Base-by-base conservation (phyloP, 2,888 invertebrate genomes). In the Pachydiplax longipennis region DNA sequence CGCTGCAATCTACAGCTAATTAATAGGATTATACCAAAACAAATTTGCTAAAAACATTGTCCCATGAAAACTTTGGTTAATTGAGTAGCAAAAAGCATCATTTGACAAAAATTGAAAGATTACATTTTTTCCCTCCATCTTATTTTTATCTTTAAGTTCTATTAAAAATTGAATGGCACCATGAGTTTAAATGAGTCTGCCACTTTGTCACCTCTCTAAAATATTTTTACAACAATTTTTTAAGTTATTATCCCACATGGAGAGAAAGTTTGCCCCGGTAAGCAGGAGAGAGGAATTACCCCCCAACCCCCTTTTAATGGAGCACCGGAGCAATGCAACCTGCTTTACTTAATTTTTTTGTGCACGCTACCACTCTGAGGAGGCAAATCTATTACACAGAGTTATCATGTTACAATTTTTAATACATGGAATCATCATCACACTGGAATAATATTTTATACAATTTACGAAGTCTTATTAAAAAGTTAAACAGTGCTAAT, bases 361-460 rank as follows among this genome's bases (percentile, higher is more conserved):
- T 87, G 87, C 87, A 87, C 37, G 87, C 87, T 87, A 87, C 91
- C 87, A 90, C 91, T 90, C 80, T 90, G 90, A 91, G 91, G 91
- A 91, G 91, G 91, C 91, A 91, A 91, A 91, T 91, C 92, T 92
- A 92, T 91, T 65, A 92, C 91, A 91, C 91, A 91, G 87, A 91
- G 91, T 83, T 90, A 91, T 92, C 91, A 91, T 91, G 91, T 91
- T 92, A 92, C 90, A 91, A 91, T 87, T 91, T 91, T 90, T 90
- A 83, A 91, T 90, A 91, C 91, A 91, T 91, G 92, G 92, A 92
- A 92, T 92, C 92, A 92, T 92, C 92, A 91, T 92, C 92, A 92
- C 92, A 92, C 92, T 92, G 92, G 92, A 92, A 92, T 87, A 87
- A 87, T 92, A 92, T 92, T 92, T 92, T 92, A 92, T 92, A 92